Percentiles rank a stretch among this genome's conserved stretches.
Evolutionary conservation across 2,888 invertebrate genomes (phyloP).

Genomic region (Phorcus lineatus): DNA sequence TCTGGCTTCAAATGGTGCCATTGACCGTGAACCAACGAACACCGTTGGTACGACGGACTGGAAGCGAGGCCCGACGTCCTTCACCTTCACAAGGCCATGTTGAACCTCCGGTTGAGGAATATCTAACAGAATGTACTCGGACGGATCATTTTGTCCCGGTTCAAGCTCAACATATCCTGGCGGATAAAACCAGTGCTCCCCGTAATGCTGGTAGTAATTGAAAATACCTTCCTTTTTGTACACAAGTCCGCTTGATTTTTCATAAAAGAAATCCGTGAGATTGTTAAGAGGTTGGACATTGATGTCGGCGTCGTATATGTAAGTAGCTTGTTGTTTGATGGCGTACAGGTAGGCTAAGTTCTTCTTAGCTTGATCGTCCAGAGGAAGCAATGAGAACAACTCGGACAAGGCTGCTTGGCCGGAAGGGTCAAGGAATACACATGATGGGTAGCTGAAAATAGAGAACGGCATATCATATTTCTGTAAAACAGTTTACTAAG

Average conservation of each 20-base stretch:
- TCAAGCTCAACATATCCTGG: neutral
- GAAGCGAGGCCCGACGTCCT: constrained; percentile 6
- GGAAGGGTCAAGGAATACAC: neutral
- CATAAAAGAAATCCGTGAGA: neutral
- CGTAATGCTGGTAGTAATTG: neutral
- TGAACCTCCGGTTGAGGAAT: constrained; percentile 17
- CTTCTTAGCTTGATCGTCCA: neutral
- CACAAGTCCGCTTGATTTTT: neutral
- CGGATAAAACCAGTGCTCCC: neutral
- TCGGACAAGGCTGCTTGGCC: neutral
- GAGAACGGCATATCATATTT: too few relatives aligned
- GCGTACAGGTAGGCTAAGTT: constrained; percentile 14
- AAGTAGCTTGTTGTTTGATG: neutral
- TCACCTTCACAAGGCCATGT: constrained; percentile 3
- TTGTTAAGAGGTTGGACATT: neutral
- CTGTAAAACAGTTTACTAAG: too few relatives aligned
- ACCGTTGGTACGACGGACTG: neutral
- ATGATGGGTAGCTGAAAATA: neutral
- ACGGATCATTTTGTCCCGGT: neutral
- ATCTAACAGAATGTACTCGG: neutral
- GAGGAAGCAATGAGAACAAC: neutral
- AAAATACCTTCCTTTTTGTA: neutral
- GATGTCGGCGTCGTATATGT: constrained; percentile 9
- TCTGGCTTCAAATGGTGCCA: neutral
- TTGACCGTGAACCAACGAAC: neutral